Evolutionary conservation across 2,797 vertebrate species (phyloP).

Genomic region (Notolepis coatsorum): DNA sequence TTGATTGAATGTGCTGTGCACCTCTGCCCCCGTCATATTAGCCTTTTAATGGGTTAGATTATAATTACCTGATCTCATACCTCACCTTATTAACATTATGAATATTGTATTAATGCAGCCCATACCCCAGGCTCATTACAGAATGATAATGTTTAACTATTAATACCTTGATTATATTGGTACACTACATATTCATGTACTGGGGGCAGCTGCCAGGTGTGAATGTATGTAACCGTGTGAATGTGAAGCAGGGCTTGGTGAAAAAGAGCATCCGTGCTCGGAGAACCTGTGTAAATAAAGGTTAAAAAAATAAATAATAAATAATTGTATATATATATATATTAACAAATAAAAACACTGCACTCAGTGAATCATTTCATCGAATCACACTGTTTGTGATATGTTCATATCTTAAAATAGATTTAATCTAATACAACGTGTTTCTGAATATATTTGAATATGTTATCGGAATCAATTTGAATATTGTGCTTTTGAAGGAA

Average conservation of each 20-base stretch:
- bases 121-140: background rate
- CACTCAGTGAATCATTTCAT: constrained; percentile 13
- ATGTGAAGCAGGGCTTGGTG: too few relatives aligned
- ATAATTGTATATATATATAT: background rate
- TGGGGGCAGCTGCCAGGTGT: too few relatives aligned
- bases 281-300: too few relatives aligned
- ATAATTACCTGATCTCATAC: background rate
- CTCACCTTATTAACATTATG: background rate
- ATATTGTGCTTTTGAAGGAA: background rate
- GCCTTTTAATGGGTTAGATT: too few relatives aligned
- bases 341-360: background rate
- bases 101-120: background rate
- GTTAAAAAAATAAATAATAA: too few relatives aligned
- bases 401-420: too few relatives aligned
- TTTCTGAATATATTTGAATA: constrained; percentile 10
- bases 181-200: too few relatives aligned
- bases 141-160: background rate
- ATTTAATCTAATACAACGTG: too few relatives aligned
- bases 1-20: too few relatives aligned
- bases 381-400: background rate
- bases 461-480: background rate
- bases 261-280: too few relatives aligned
- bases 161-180: background rate
- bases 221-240: too few relatives aligned
- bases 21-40: too few relatives aligned